phyloP scores from a whole-genome alignment of 1,140 invertebrate genomes.

The Atopsyche davidsoni region DNA sequence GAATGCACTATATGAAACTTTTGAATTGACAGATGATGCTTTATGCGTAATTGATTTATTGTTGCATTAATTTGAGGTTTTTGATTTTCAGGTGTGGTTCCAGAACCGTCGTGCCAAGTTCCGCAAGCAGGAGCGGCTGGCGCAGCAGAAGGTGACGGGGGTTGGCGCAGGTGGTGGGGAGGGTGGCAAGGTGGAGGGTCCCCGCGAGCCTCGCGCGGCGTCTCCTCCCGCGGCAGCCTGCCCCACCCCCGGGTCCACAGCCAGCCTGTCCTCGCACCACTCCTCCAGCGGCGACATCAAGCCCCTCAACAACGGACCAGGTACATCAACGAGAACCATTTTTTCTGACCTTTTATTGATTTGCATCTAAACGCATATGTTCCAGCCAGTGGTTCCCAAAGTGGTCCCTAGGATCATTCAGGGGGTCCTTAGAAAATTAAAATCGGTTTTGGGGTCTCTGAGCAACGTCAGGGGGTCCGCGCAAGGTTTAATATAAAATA shows the following conservation, averaged over 20 bases:
- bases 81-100: conserved; percentile 80
- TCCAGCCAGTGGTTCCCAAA: too few species aligned
- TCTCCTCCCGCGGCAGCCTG: conserved; percentile 35
- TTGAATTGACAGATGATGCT: too few species aligned
- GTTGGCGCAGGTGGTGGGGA: conserved; percentile 35
- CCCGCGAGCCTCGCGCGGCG: conserved; percentile 37
- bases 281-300: conserved; percentile 46
- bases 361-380: too few species aligned
- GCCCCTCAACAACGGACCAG: conserved; percentile 43
- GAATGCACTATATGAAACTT: too few species aligned
- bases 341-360: background rate
- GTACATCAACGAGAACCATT: conserved; percentile 28
- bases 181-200: conserved; percentile 37
- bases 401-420: too few species aligned
- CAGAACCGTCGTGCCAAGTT: conserved; percentile 90
- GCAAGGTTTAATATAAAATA: too few species aligned
- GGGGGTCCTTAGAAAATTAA: too few species aligned
- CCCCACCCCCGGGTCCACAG: conserved; percentile 35
- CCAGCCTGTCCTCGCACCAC: conserved; percentile 44
- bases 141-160: conserved; percentile 63
- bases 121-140: conserved; percentile 82
- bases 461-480: too few species aligned
- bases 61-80: too few species aligned
- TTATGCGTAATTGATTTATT: too few species aligned
- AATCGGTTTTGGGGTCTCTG: too few species aligned